These are phyloP conservation scores for Drosophila mimetica DNA, from an alignment of 2,888 invertebrate species.

Conservation along the genomic window DNA sequence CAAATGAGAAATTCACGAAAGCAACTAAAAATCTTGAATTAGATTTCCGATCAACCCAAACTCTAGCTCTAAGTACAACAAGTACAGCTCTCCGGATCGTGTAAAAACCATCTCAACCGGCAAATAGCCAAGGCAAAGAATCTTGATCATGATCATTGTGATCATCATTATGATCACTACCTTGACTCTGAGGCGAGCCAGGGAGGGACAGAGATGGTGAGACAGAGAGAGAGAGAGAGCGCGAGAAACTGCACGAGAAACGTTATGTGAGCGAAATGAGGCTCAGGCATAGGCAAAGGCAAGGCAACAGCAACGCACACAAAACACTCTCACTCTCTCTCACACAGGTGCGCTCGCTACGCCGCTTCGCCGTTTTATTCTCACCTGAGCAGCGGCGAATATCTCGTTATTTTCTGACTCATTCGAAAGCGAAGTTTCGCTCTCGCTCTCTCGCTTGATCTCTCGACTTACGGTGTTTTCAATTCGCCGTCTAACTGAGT, in stretches of 20 bases:
- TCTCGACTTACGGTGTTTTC: conserved; percentile 77
- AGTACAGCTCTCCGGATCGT: conserved; percentile 52
- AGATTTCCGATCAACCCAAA: conserved; percentile 2
- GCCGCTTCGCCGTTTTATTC: conserved; percentile 8
- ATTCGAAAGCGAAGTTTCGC: conserved; percentile 46
- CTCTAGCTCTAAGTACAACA: conserved; percentile 70
- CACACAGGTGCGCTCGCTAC: conserved; percentile 52
- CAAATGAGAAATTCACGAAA: neutral
- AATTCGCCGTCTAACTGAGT: conserved; percentile 75
- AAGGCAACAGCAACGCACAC: conserved; percentile 40
- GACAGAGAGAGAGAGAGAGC: conserved; percentile 7
- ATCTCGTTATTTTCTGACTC: conserved; percentile 14
- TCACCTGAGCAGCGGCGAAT: conserved; percentile 30
- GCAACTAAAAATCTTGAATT: neutral
- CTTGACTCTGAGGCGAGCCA: conserved; percentile 82
- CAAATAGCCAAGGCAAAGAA: conserved; percentile 76
- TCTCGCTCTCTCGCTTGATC: conserved; percentile 34
- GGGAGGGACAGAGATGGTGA: neutral
- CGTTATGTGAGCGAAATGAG: conserved; percentile 81
- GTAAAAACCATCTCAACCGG: conserved; percentile 73
- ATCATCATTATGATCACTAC: conserved; percentile 69
- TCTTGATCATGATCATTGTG: conserved; percentile 43
- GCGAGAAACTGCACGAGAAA: conserved; percentile 79
- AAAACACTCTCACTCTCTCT: conserved; percentile 77
- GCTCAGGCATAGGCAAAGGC: conserved; percentile 8